A percentile compares a stretch with the other conserved stretches of the same genome.
phyloP scores from a whole-genome alignment of 1,140 invertebrate species.

The Trachelipus rathkii region DNA sequence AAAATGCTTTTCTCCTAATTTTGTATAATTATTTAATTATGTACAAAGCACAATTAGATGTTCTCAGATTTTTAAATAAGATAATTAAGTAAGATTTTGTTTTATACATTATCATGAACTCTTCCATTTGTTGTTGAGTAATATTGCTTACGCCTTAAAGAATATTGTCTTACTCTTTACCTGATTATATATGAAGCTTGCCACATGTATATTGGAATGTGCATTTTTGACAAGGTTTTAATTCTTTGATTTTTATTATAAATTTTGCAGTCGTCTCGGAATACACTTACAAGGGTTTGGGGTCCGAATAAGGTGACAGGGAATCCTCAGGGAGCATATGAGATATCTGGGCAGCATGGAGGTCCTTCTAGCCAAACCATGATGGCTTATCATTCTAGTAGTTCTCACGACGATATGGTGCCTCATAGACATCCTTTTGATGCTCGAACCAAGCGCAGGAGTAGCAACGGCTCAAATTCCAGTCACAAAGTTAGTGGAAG shows the following conservation, averaged over 20 bases:
- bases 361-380: neutral
- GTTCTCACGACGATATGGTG: neutral
- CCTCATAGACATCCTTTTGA: constrained; percentile 9
- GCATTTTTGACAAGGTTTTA: neutral
- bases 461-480: constrained; percentile 36
- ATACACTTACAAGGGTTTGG: neutral
- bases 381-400: neutral
- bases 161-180: too few species aligned
- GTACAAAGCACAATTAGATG: too few species aligned
- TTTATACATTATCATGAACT: too few species aligned
- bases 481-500: constrained; percentile 26
- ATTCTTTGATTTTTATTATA: neutral
- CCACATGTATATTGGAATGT: too few species aligned
- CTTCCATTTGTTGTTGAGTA: too few species aligned
- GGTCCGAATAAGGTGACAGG: neutral
- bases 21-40: neutral
- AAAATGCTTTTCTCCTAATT: neutral
- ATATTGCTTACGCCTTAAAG: too few species aligned
- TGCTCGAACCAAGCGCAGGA: constrained; percentile 33
- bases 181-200: too few species aligned
- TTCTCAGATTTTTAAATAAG: too few species aligned
- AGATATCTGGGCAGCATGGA: neutral
- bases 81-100: too few species aligned
- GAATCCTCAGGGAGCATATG: neutral
- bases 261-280: neutral